Evolutionary conservation across 2,888 invertebrate species (phyloP).

Genomic region (Lathronympha strigana): DNA sequence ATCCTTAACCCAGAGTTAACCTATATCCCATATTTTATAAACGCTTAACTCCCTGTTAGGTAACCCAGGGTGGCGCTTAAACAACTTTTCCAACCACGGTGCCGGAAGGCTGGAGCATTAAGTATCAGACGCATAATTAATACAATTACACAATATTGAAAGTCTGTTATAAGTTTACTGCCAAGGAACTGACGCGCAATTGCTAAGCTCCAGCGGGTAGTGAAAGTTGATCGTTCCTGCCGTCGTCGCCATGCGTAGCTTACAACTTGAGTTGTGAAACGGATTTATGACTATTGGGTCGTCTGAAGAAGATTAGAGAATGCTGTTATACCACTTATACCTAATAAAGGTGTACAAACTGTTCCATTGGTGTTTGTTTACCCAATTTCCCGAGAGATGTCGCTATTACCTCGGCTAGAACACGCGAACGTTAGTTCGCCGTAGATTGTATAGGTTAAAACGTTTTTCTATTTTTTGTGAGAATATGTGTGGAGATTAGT

Average conservation of each 20-base stretch:
- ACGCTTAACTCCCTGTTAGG: too few relatives aligned
- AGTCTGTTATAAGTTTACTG: slow-evolving; percentile 9
- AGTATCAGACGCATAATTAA: slow-evolving; percentile 4
- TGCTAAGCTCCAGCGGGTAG: neutral
- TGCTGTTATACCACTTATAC: neutral
- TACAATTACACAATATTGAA: slow-evolving; percentile 23
- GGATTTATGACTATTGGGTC: slow-evolving; percentile 8
- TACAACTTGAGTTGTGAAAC: slow-evolving; percentile 5
- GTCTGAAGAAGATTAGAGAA: neutral
- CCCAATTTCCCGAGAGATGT: too few relatives aligned
- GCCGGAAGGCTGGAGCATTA: slow-evolving; percentile 14
- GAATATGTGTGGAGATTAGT: too few relatives aligned
- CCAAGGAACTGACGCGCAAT: slow-evolving; percentile 11
- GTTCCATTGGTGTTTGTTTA: too few relatives aligned
- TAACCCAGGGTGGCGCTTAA: too few relatives aligned
- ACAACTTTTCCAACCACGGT: slow-evolving; percentile 13
- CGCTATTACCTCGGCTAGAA: too few relatives aligned
- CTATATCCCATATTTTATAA: too few relatives aligned
- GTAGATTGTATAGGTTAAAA: too few relatives aligned
- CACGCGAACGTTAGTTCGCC: too few relatives aligned
- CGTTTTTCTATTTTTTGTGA: too few relatives aligned
- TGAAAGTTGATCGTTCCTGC: slow-evolving; percentile 30
- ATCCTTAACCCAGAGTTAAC: too few relatives aligned
- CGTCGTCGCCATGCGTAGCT: slow-evolving; percentile 5
- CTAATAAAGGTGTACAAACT: too few relatives aligned